phyloP scores from a whole-genome alignment of 2,888 invertebrate species.

The Plagiodera versicolora region DNA sequence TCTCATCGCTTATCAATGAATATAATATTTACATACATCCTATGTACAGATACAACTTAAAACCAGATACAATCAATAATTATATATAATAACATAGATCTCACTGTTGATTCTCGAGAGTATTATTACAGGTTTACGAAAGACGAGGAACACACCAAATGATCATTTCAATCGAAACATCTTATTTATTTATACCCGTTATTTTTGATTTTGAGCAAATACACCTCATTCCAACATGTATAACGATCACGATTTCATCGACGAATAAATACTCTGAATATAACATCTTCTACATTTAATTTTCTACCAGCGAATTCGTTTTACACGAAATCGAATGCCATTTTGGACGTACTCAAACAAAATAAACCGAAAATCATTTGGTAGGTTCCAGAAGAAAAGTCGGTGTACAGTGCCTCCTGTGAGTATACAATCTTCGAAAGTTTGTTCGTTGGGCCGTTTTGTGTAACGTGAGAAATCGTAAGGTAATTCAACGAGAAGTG shows the following conservation, averaged over 20 bases:
- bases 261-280: too few relatives aligned
- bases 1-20: conserved; percentile 54
- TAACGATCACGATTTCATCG: neutral
- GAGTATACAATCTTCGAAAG: neutral
- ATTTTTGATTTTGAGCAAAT: conserved; percentile 1
- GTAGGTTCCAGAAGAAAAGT: neutral
- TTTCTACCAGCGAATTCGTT: neutral
- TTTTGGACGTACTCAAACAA: neutral
- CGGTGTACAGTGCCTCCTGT: neutral
- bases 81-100: conserved; percentile 44
- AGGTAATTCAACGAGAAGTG: neutral
- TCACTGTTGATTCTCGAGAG: conserved; percentile 42
- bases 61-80: conserved; percentile 40
- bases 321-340: neutral
- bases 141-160: conserved; percentile 12
- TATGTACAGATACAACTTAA: conserved; percentile 54
- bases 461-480: neutral
- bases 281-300: too few relatives aligned
- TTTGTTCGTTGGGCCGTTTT: neutral
- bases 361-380: neutral
- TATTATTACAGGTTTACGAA: conserved; percentile 38
- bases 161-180: neutral
- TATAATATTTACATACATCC: conserved; percentile 57
- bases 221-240: neutral
- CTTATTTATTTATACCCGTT: neutral